Conservation (phyloP, 2,888 invertebrate genomes). For the Nemurella pictetii region DNA sequence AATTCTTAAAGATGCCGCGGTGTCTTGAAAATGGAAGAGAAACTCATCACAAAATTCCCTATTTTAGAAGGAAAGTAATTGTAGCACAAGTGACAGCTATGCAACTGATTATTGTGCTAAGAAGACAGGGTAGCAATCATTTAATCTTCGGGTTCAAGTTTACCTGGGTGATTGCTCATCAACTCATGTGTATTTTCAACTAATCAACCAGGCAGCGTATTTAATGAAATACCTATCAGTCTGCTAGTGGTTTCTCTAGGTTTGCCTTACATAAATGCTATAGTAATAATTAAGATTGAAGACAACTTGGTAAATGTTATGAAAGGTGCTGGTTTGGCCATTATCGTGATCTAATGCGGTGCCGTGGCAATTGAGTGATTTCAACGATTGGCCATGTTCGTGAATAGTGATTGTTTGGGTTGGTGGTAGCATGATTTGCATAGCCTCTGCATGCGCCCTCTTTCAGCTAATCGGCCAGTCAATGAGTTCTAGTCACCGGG, state of each 20-base stretch:
- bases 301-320: background rate
- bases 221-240: background rate
- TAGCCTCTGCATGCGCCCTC: background rate
- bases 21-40: background rate
- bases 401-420: background rate
- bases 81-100: background rate
- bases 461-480: slow-evolving; percentile 3
- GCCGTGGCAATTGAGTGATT: background rate
- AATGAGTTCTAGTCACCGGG: background rate
- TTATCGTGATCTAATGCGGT: background rate
- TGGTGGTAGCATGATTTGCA: background rate
- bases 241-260: background rate
- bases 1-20: background rate
- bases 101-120: background rate
- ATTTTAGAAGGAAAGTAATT: background rate
- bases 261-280: background rate
- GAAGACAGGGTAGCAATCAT: background rate
- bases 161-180: background rate
- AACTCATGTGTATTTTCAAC: background rate
- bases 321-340: background rate
- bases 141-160: background rate
- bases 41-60: background rate
- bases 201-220: background rate
- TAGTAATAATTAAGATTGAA: background rate
- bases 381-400: background rate